A percentile compares a stretch with the other conserved stretches of the same genome.
phyloP scores from a whole-genome alignment of 2,113 vertebrate species.

The Zonotrichia leucophrys region DNA sequence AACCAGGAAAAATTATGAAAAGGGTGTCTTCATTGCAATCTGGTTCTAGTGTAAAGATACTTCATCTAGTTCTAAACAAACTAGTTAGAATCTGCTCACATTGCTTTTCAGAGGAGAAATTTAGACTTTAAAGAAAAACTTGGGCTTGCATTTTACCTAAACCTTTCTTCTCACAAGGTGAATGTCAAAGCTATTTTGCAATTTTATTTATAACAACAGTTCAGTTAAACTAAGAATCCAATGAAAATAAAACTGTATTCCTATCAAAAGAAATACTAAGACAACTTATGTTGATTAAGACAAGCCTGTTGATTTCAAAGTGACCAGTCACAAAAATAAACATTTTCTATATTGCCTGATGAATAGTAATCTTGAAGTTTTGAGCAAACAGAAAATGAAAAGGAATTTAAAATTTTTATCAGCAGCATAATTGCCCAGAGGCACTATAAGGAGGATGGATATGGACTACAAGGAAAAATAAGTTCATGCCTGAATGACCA shows the following conservation, averaged over 20 bases:
- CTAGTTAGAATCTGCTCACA: neutral
- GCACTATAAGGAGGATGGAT: neutral
- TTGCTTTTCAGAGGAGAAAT: neutral
- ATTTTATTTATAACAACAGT: neutral
- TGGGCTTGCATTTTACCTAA: neutral
- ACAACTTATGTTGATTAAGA: no score
- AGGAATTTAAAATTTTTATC: neutral
- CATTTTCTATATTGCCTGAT: neutral
- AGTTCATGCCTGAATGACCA: neutral
- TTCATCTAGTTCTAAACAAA: neutral
- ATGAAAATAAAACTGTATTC: neutral
- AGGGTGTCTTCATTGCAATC: neutral
- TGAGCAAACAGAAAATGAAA: neutral
- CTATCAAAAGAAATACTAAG: neutral
- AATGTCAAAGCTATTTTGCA: neutral
- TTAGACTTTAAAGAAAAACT: neutral
- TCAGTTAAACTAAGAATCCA: neutral
- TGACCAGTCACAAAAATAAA: neutral
- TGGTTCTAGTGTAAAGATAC: neutral
- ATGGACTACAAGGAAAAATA: neutral
- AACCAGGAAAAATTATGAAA: neutral
- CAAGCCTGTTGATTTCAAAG: neutral
- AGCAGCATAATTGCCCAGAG: neutral
- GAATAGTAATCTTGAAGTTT: neutral
- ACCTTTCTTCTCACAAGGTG: neutral